Base-by-base conservation (phyloP, 1,140 invertebrate genomes). In the Papilio machaon region DNA sequence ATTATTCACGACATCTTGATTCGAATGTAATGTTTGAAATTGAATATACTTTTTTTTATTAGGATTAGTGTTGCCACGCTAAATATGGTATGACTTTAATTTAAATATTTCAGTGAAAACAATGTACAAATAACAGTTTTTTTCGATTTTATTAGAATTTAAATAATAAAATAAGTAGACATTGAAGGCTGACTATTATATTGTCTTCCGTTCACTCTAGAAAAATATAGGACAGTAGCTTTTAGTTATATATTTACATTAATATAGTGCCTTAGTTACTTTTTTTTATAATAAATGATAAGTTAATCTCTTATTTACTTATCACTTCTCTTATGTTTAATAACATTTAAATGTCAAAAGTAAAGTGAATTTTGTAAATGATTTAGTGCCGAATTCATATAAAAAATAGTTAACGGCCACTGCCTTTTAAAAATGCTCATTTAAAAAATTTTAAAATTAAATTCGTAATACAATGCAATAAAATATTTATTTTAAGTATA, bases 391-490 rank as follows among this genome's bases (percentile, higher is more conserved):
- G 81, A 84, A 84, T 82, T 82, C 80, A 73, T 82, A 47, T 73
- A 81, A 73, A 73, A 30, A 80, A 46, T 80, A 73, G 58, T 75
- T 80, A 73, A 82, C 43, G 43, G 47, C 82, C 85, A 90, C 90
- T 90, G 89, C 89, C 89, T 84, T 86, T 87, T 43, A 43, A 79
- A 38, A 88, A 89, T 88, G 90, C 90, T 91, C 90, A 89, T 43
- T 83, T 73, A 60, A 82, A 70, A 58, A 17, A 30, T 13, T 79
- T 79, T 9, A n/a, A 23, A 79, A 47, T 58, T 38, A 23, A 49
- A 9, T 15, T 75, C 13, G 30, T 76, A 19, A 76, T 49, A 30
- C 23, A 76, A 49, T 52, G 49, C 35, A 60, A n/a, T 67, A 19
- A 46, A 67, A 79, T 77, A 77, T 77, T 43, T 77, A 77, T 77